Conservation (phyloP, 2,113 vertebrate species). For the Atlantisia rogersi region DNA sequence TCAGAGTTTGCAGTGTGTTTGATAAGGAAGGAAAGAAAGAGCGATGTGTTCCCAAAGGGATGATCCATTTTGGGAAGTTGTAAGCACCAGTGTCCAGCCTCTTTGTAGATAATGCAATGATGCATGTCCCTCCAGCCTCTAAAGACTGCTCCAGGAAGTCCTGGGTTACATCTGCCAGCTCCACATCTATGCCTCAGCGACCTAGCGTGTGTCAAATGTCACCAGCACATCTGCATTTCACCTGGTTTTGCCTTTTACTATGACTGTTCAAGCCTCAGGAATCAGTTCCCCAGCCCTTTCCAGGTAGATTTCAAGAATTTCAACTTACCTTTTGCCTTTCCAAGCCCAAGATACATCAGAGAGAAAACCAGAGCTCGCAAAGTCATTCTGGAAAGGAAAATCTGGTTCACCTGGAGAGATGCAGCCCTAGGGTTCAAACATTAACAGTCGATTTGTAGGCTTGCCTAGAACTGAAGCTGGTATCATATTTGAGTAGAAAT, state of each 20-base stretch:
- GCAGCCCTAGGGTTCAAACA: rapidly evolving
- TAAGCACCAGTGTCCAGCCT: background rate
- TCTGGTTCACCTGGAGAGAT: background rate
- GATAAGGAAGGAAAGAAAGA: background rate
- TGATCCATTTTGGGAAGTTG: background rate
- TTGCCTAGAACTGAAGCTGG: background rate
- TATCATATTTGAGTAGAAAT: background rate
- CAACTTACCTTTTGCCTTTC: conserved; percentile 21
- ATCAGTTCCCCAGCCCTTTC: background rate
- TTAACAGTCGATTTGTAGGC: background rate
- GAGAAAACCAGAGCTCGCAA: background rate
- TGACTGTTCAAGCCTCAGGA: background rate
- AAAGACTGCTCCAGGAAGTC: background rate
- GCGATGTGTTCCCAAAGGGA: background rate
- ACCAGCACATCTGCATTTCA: background rate
- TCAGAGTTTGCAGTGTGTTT: background rate
- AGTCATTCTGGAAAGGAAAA: background rate
- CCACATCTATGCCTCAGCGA: background rate
- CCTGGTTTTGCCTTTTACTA: background rate
- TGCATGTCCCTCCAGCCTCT: background rate
- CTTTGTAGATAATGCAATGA: background rate
- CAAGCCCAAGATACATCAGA: background rate
- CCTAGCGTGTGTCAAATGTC: rapidly evolving
- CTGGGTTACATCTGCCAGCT: background rate
- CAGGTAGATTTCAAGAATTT: background rate